Evolutionary conservation across 2,797 vertebrate genomes (phyloP).

Genomic region (Protonibea diacanthus): DNA sequence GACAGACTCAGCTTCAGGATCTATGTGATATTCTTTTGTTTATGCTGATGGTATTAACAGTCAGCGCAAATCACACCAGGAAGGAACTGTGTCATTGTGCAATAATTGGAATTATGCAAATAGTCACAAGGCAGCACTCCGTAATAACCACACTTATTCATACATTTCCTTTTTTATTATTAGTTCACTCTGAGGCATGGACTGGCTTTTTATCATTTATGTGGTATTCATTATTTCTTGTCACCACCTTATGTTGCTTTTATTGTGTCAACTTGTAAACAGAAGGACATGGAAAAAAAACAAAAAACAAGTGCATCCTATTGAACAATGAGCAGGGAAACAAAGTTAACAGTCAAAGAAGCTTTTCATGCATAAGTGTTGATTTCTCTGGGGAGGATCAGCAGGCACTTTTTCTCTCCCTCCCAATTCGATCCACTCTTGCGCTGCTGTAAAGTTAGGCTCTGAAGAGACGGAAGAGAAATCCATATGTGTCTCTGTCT

Average conservation of each 20-base stretch:
- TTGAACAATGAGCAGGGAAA: conserved; percentile 77
- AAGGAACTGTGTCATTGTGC: conserved; percentile 81
- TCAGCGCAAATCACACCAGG: conserved; percentile 83
- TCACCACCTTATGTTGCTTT: conserved; percentile 72
- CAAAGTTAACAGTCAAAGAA: conserved; percentile 85
- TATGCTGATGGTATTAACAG: conserved; percentile 83
- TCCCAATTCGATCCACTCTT: conserved; percentile 78
- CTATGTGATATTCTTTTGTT: conserved; percentile 74
- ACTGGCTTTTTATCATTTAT: conserved; percentile 66
- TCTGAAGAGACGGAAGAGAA: conserved; percentile 84
- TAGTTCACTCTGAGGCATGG: conserved; percentile 63
- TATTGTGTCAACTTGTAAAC: conserved; percentile 73
- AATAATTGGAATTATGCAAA: conserved; percentile 86
- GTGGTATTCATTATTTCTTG: conserved; percentile 77
- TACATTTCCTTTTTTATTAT: conserved; percentile 78
- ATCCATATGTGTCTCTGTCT: conserved; percentile 85
- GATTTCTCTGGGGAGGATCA: conserved; percentile 84
- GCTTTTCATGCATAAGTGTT: conserved; percentile 84
- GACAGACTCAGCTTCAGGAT: conserved; percentile 59
- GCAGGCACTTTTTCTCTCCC: conserved; percentile 81
- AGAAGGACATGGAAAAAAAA: conserved; percentile 62
- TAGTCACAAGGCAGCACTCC: conserved; percentile 73
- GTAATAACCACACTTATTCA: conserved; percentile 79
- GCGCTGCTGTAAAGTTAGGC: conserved; percentile 82
- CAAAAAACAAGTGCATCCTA: conserved; percentile 71